phyloP scores from a whole-genome alignment of 2,113 vertebrate genomes.

The Scopus umbretta region DNA sequence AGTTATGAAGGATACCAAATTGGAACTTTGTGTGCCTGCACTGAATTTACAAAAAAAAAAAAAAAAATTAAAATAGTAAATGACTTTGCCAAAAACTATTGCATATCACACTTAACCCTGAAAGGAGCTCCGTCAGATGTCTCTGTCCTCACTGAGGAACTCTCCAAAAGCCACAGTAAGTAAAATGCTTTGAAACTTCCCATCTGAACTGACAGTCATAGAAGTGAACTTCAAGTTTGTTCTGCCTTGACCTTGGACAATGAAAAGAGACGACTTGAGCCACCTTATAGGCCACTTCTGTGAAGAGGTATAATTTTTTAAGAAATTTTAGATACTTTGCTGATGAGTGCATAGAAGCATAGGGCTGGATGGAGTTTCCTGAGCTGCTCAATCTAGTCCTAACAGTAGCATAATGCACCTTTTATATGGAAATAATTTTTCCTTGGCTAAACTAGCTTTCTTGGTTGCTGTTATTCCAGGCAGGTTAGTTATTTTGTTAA shows the following conservation, averaged over 20 bases:
- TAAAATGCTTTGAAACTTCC: background rate
- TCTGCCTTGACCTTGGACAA: background rate
- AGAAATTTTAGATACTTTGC: background rate
- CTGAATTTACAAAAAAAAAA: background rate
- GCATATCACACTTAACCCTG: background rate
- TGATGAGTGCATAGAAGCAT: background rate
- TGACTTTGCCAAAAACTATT: background rate
- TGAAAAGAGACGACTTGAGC: background rate
- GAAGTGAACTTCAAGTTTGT: background rate
- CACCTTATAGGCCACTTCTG: background rate
- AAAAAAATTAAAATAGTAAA: background rate
- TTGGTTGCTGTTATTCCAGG: rapidly evolving
- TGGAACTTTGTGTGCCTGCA: background rate
- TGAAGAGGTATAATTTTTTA: background rate
- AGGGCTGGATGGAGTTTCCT: background rate
- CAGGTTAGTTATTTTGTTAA: background rate
- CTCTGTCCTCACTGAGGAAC: background rate
- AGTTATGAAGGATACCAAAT: background rate
- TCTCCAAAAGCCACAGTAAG: background rate
- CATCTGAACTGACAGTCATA: background rate
- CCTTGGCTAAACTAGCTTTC: background rate
- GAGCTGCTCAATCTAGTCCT: background rate
- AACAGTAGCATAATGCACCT: background rate
- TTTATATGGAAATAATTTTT: background rate
- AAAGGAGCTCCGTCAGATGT: background rate